phyloP scores from a whole-genome alignment of 2,113 vertebrate species.

The Xiphophorus maculatus region DNA sequence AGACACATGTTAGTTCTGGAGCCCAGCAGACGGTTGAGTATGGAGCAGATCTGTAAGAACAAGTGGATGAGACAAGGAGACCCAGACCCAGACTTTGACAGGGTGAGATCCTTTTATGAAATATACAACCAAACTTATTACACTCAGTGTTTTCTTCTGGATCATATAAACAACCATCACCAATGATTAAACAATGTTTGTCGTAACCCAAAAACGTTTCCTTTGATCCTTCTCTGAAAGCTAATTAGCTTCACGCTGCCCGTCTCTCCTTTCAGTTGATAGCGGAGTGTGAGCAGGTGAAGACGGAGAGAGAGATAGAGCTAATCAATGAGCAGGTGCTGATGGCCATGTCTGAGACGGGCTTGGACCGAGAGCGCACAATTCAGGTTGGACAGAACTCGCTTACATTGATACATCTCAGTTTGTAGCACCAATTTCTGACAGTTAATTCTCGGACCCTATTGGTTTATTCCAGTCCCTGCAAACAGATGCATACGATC shows the following conservation, averaged over 20 bases:
- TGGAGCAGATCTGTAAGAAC: conserved; percentile 99
- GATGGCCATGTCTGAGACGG: conserved; percentile 95
- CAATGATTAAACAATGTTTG: no score
- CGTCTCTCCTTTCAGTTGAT: conserved; percentile 83
- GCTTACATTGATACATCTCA: neutral
- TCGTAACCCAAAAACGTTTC: no score
- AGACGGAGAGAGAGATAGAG: conserved; percentile 89
- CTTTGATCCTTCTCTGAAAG: neutral
- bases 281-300: conserved; percentile 93
- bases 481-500: conserved; percentile 94
- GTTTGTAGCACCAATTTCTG: neutral
- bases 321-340: conserved; percentile 94
- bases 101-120: conserved; percentile 80
- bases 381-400: conserved; percentile 81
- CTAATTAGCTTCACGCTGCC: neutral
- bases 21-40: conserved; percentile 91
- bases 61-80: conserved; percentile 99
- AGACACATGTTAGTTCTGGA: conserved; percentile 98
- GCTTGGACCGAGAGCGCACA: conserved; percentile 92
- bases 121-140: no score
- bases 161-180: no score
- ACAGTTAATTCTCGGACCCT: no score
- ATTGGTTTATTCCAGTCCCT: conserved; percentile 81
- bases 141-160: no score
- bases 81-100: conserved; percentile 90